Conservation (phyloP, 1,140 invertebrate genomes). For the Portunus trituberculatus region DNA sequence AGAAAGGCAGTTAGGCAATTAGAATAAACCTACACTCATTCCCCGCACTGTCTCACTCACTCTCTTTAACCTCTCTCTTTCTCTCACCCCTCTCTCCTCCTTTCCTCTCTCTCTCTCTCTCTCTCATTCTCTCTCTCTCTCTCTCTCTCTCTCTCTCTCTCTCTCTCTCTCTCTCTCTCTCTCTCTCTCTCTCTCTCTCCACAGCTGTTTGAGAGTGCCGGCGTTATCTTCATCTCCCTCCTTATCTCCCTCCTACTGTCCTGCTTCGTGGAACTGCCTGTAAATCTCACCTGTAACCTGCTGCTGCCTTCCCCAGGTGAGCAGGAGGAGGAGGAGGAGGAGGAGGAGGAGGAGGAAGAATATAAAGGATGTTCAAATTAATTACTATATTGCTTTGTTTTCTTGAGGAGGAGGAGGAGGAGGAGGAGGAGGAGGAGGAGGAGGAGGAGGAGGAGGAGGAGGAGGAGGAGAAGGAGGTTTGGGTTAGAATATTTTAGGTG, state of each 20-base stretch:
- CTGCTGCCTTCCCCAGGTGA: slow-evolving; percentile 36
- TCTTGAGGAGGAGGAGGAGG: not conserved
- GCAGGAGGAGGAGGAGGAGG: not conserved
- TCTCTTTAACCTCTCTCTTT: no score
- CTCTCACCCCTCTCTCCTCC: not conserved
- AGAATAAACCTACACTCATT: not conserved
- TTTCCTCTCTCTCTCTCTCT: not conserved
- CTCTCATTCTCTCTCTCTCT: not conserved
- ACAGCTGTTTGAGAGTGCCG: slow-evolving; percentile 47
- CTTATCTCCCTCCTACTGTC: not conserved
- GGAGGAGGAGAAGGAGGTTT: no score
- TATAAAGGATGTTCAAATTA: not conserved
- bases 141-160: not conserved
- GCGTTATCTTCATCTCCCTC: slow-evolving; percentile 27
- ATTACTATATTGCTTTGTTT: not conserved
- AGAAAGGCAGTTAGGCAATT: not conserved
- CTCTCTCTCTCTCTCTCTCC: not conserved
- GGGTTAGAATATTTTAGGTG: no score
- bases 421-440: no score
- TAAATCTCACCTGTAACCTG: not conserved
- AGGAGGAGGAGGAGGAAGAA: no score
- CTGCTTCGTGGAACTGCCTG: slow-evolving; percentile 45
- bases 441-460: no score
- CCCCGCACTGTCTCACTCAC: not conserved
- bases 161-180: not conserved